Percentiles rank a stretch among this genome's conserved stretches.
phyloP scores from a whole-genome alignment of 2,888 invertebrate genomes.

The Aplocera efformata region DNA sequence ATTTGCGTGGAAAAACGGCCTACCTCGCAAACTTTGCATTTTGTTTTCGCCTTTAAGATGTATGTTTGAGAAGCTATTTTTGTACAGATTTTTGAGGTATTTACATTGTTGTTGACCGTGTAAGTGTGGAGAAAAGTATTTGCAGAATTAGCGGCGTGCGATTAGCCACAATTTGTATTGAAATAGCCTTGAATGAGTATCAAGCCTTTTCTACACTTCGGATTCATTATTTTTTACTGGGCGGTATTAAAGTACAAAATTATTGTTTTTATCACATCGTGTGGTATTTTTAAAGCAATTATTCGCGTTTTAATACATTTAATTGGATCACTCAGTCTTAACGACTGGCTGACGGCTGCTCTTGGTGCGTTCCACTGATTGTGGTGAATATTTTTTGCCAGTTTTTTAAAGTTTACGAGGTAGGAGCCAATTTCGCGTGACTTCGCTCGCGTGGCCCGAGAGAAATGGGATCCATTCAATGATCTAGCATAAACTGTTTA shows the following conservation, averaged over 20 bases:
- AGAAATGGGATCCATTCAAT: too few species aligned
- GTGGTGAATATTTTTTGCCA: constrained; percentile 22
- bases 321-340: constrained; percentile 74
- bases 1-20: constrained; percentile 3
- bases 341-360: constrained; percentile 52
- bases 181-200: constrained; percentile 76
- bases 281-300: constrained; percentile 77
- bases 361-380: constrained; percentile 40
- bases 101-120: constrained; percentile 38
- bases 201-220: constrained; percentile 70
- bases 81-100: neutral
- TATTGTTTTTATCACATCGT: constrained; percentile 77
- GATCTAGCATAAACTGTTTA: too few species aligned
- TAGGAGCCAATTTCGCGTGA: too few species aligned
- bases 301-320: constrained; percentile 72
- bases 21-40: neutral
- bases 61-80: constrained; percentile 26
- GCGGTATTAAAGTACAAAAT: constrained; percentile 73
- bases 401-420: constrained; percentile 7
- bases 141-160: constrained; percentile 77
- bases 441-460: too few species aligned
- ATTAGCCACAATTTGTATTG: constrained; percentile 79
- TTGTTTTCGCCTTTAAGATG: neutral
- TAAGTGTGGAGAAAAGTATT: constrained; percentile 72
- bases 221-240: constrained; percentile 78